A percentile compares a stretch with the other conserved stretches of the same genome.
Evolutionary conservation across 2,888 invertebrate genomes (phyloP).

Genomic region (Zelleria hepariella): DNA sequence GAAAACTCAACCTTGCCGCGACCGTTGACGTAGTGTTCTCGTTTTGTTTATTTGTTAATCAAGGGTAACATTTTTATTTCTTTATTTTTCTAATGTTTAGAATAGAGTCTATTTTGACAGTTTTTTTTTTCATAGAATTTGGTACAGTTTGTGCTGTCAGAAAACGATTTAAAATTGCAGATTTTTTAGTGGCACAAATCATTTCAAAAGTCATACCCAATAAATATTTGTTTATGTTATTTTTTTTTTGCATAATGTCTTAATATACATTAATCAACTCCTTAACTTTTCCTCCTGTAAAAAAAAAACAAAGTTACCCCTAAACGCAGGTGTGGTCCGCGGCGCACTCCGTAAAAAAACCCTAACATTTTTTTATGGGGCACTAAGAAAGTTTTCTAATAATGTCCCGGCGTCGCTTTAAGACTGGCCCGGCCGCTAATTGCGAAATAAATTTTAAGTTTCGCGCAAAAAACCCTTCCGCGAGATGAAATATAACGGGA

Average conservation of each 20-base stretch:
- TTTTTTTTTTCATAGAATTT: too few species aligned
- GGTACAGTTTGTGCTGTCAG: too few species aligned
- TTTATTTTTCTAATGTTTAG: not conserved
- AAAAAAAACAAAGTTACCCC: not conserved
- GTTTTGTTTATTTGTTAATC: not conserved
- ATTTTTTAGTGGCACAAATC: too few species aligned
- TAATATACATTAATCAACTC: not conserved
- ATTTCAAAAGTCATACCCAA: too few species aligned
- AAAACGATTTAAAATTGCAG: too few species aligned
- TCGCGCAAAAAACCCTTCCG: constrained; percentile 50
- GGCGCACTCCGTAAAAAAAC: constrained; percentile 8
- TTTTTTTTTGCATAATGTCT: not conserved
- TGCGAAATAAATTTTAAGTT: constrained; percentile 69
- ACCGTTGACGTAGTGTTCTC: not conserved
- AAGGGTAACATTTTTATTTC: not conserved
- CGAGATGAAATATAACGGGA: constrained; percentile 49
- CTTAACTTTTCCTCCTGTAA: not conserved
- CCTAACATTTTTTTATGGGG: constrained; percentile 43
- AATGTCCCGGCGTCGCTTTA: constrained; percentile 53
- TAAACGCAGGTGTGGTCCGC: constrained; percentile 39
- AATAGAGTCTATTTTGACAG: too few species aligned
- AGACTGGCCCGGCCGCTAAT: constrained; percentile 57
- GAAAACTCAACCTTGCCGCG: constrained; percentile 40
- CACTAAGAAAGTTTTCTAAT: constrained; percentile 67
- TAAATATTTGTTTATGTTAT: not conserved